Base-by-base conservation (phyloP, 2,113 vertebrate species). In the Otus sunia region DNA sequence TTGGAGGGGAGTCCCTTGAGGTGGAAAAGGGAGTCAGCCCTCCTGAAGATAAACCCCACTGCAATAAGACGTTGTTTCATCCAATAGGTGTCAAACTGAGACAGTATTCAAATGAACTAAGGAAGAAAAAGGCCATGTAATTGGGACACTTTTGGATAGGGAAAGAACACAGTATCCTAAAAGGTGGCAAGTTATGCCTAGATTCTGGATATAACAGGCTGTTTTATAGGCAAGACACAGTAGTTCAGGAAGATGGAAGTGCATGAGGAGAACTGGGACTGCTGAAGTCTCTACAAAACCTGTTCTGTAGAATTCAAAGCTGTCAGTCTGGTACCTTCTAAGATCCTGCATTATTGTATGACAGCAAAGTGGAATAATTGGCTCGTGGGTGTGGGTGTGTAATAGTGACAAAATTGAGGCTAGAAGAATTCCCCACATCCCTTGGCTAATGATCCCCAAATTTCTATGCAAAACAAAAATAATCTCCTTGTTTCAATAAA, bases 391-490 rank as follows among this genome's bases (percentile, higher is more conserved):
- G 73, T 69, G 80, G 94, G 53, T 84, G 74, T 81, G 73, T 92
- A 91, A 67, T 53, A 73, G 78, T 43, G 84, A 95, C 88, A 95
- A 92, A 59, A 94, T 82, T 94, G 90, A 94, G 60, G 45, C 50
- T 52, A 73, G 71, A 92, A 95, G 71, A 93, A 91, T 95, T 92
- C 83, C 60, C 78, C 67, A 75, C 66, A 66, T 88, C 76, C n/a
- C 69, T 91, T 95, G 18, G 37, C 41, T 96, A 93, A 96, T 12
- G 45, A 94, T 78, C 47, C 36, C 34, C 60, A 91, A 76, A 84
- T 78, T 81, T 96, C 73, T 87, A 93, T 78, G 90, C 88, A 92
- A 96, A 96, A 75, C 60, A 88, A 95, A 91, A 92, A 88, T 59
- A 45, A 30, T 75, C 36, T 92, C 52, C 22, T 18, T 67, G 20